Percentiles rank a stretch among this genome's conserved stretches.
phyloP scores from a whole-genome alignment of 2,888 invertebrate genomes.

The Petrolisthes manimaculis region DNA sequence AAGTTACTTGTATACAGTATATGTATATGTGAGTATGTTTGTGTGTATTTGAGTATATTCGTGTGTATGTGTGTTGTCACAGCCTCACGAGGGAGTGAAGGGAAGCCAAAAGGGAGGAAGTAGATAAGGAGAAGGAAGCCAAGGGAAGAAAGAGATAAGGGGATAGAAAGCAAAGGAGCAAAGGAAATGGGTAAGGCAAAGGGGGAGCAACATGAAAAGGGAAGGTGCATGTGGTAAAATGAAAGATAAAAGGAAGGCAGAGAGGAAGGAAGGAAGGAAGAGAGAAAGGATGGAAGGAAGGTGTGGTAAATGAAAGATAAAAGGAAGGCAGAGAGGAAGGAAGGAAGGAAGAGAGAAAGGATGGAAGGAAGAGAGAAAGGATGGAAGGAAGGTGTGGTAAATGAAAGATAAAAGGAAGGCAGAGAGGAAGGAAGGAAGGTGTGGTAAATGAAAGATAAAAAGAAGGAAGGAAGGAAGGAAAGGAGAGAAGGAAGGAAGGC shows the following conservation, averaged over 20 bases:
- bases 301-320: not conserved
- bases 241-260: not conserved
- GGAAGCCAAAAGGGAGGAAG: not conserved
- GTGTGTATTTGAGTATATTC: not conserved
- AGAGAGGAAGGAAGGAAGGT: not conserved
- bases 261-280: not conserved
- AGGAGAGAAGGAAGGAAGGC: not conserved
- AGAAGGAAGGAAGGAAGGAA: not conserved
- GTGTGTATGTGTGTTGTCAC: slow-evolving; percentile 19
- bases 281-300: too few relatives aligned
- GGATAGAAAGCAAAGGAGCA: not conserved
- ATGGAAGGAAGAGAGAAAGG: not conserved
- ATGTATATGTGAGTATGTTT: not conserved
- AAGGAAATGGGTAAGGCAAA: not conserved
- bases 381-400: not conserved
- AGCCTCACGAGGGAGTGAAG: too few relatives aligned
- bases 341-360: not conserved
- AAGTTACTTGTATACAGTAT: too few relatives aligned
- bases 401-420: not conserved
- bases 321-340: too few relatives aligned
- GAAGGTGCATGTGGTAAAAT: not conserved
- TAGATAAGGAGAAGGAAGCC: not conserved
- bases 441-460: not conserved
- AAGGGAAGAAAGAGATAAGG: not conserved
- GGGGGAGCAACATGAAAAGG: not conserved